These are phyloP conservation scores for Dicentrarchus labrax DNA, from an alignment of 2,113 vertebrate species.

Conservation along the genomic window DNA sequence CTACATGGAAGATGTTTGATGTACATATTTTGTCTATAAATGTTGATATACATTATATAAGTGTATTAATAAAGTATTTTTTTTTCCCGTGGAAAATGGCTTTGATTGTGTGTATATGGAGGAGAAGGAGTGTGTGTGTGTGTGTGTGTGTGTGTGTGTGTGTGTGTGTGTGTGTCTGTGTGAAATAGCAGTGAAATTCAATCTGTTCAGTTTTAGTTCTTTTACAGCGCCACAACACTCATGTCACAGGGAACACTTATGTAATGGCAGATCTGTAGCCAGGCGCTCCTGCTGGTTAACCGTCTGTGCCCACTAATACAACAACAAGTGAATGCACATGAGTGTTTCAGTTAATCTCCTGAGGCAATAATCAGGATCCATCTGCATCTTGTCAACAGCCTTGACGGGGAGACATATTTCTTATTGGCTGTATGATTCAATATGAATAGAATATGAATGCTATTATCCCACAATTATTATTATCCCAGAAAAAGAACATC, in stretches of 20 bases:
- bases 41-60: conserved; percentile 94
- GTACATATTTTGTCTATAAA: conserved; percentile 98
- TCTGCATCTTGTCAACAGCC: conserved; percentile 27
- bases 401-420: background rate
- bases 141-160: background rate
- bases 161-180: background rate
- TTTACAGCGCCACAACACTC: conserved; percentile 16
- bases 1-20: conserved; percentile 92
- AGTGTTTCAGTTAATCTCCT: conserved; percentile 17
- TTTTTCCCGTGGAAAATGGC: conserved; percentile 91
- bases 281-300: conserved; percentile 49
- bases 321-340: conserved; percentile 45
- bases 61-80: conserved; percentile 94
- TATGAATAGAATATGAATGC: background rate
- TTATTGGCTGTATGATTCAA: background rate
- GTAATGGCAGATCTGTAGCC: conserved; percentile 55
- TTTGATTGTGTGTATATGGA: conserved; percentile 24
- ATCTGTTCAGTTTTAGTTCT: conserved; percentile 27
- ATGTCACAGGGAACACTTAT: conserved; percentile 55
- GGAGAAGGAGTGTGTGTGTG: background rate
- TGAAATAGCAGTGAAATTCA: conserved; percentile 26
- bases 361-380: conserved; percentile 40
- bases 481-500: too few relatives aligned
- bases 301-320: conserved; percentile 41
- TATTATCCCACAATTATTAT: background rate